Evolutionary conservation across 2,888 invertebrate genomes (phyloP), one percentile per base, ranked within the genome.

Genomic region (Toxonevra muliebris): DNA sequence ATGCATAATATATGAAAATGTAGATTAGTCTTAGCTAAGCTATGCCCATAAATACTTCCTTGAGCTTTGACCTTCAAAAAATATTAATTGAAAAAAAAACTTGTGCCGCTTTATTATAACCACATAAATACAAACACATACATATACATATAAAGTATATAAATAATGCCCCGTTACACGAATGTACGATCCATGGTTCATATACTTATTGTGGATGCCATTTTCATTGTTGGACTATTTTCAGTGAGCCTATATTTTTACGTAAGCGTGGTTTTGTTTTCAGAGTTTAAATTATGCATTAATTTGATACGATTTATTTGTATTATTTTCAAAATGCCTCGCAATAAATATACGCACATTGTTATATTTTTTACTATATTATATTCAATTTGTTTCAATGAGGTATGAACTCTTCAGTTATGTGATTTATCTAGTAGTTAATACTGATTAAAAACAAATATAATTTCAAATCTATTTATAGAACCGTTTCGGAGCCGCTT

Each of bases 181-280:
- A 66, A 61, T 61, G 59, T 53, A 3, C 59, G 52, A 12, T 48
- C 60, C 30, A 61, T 60, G n/a, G 60, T 45, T 13, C 65, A 66
- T 66, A 62, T 62, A 57, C 41, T 66, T 2, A 61, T 66, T 41
- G 66, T 66, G 12, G 66, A 66, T 50, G 48, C 41, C 15, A 61
- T 66, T 42, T 66, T 61, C 30, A 55, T 66, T 42, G 50, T 20
- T 55, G 66, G 66, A 30, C 55, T 66, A 13, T 66, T 66, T 57
- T 20, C 61, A 61, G 61, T 61, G 55, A 61, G 61, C 61, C 59
- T 66, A 52, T 50, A 66, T 57, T 61, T 61, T 45, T 66, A 61
- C 57, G 66, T 66, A 66, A 61, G 66, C 60, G 54, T 54, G 41
- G 20, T 17, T 45, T 50, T 4, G 19, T 54, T 13, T 48, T n/a